A percentile compares a stretch with the other conserved stretches of the same genome.
These are phyloP conservation scores for Drosophila mauritiana DNA, from an alignment of 1,140 invertebrate genomes.

Conservation along the genomic window DNA sequence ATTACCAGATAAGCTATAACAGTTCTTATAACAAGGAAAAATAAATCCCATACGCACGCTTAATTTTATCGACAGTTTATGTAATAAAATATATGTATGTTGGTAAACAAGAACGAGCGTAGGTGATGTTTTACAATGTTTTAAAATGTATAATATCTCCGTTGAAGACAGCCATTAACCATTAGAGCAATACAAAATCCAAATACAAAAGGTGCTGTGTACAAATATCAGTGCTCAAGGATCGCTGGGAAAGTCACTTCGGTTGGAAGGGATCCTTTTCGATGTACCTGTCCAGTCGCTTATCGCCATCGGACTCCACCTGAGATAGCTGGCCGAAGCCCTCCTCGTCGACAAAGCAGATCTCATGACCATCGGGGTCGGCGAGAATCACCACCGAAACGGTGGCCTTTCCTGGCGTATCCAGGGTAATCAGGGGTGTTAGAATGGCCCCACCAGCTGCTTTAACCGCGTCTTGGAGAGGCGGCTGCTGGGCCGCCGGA, in stretches of 20 bases:
- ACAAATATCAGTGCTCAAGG: conserved; percentile 8
- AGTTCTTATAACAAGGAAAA: too few species aligned
- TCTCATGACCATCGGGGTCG: conserved; percentile 99
- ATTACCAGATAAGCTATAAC: too few species aligned
- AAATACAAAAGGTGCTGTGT: conserved; percentile 24
- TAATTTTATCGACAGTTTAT: conserved; percentile 3
- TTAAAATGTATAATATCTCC: conserved; percentile 4
- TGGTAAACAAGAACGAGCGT: too few species aligned
- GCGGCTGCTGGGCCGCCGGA: conserved; percentile 90
- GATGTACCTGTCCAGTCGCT: conserved; percentile 92
- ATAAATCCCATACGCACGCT: background rate
- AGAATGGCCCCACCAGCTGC: conserved; percentile 91
- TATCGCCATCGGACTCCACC: conserved; percentile 93
- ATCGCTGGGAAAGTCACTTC: background rate
- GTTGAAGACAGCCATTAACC: conserved; percentile 2
- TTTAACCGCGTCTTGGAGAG: conserved; percentile 91
- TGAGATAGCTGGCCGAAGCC: conserved; percentile 95
- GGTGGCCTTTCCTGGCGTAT: conserved; percentile 98
- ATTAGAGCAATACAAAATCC: conserved; percentile 8
- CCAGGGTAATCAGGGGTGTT: conserved; percentile 94
- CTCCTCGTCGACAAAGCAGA: conserved; percentile 99
- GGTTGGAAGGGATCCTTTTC: conserved; percentile 79
- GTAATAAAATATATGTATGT: conserved; percentile 7
- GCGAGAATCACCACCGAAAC: conserved; percentile 97
- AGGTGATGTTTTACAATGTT: background rate